phyloP scores from a whole-genome alignment of 2,797 vertebrate genomes.

The Cossypha polioptera region DNA sequence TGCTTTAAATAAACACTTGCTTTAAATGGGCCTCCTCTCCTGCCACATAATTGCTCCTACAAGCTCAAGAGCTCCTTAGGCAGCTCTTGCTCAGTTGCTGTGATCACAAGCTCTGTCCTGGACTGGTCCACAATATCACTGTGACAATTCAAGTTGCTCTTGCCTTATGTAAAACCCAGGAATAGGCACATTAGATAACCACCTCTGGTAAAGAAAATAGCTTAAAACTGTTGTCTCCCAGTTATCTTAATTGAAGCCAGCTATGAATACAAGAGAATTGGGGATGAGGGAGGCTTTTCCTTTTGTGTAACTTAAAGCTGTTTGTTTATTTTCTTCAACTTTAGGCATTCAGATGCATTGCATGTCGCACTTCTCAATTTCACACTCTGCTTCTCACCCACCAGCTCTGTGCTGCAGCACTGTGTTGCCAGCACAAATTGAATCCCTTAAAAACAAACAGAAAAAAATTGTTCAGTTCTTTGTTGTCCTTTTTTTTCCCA shows the following conservation, averaged over 20 bases:
- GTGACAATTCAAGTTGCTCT: background rate
- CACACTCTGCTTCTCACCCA: conserved; percentile 54
- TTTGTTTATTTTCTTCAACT: conserved; percentile 51
- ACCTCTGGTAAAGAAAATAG: conserved; percentile 47
- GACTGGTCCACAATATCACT: background rate
- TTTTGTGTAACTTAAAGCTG: conserved; percentile 27
- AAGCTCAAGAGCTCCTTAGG: background rate
- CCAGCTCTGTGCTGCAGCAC: conserved; percentile 19
- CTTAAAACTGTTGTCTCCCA: conserved; percentile 9
- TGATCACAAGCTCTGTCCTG: background rate
- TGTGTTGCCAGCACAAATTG: background rate
- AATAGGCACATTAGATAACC: conserved; percentile 59
- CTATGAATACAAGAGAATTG: conserved; percentile 35
- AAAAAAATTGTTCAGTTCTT: background rate
- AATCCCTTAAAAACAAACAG: conserved; percentile 28
- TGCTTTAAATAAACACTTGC: background rate
- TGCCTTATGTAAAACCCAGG: conserved; percentile 45
- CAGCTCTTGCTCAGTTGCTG: background rate
- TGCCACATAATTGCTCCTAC: background rate
- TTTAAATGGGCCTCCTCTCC: background rate
- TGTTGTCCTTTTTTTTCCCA: background rate
- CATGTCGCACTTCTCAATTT: conserved; percentile 51
- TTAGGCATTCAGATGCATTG: conserved; percentile 26
- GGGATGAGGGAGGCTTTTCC: conserved; percentile 44
- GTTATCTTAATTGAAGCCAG: conserved; percentile 31